These are phyloP conservation scores for Protosalanx chinensis DNA, from an alignment of 2,797 vertebrate genomes.

Conservation along the genomic window DNA sequence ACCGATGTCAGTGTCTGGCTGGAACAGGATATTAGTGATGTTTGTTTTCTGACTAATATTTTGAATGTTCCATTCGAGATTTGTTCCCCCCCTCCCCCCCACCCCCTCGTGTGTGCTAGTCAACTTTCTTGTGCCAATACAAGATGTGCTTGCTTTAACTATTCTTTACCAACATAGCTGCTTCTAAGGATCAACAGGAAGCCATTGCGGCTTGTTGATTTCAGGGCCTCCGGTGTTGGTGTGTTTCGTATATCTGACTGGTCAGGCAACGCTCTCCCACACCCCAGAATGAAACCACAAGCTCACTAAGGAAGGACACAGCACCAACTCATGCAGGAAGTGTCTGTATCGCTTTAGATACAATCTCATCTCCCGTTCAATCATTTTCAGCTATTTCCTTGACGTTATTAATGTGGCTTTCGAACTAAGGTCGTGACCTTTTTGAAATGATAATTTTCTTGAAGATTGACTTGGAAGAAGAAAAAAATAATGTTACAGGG, in stretches of 20 bases:
- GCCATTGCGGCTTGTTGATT: not conserved
- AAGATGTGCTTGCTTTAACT: not conserved
- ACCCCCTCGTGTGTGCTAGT: not conserved
- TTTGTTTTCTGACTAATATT: constrained; percentile 12
- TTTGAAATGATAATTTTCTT: constrained; percentile 23
- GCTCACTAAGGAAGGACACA: not conserved
- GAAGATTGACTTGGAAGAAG: not conserved
- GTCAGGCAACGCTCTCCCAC: not conserved
- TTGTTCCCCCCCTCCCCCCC: not conserved
- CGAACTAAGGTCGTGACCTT: constrained; percentile 27
- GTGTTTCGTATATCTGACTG: not conserved
- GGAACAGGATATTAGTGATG: constrained; percentile 18
- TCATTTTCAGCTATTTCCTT: constrained; percentile 34
- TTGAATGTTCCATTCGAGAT: constrained; percentile 7
- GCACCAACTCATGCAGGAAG: not conserved
- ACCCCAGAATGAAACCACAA: not conserved
- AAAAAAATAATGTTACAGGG: not conserved
- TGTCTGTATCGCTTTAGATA: constrained; percentile 19
- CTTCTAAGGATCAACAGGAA: not conserved
- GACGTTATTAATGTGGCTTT: constrained; percentile 39
- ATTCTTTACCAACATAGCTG: not conserved
- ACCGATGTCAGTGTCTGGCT: not conserved
- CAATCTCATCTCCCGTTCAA: constrained; percentile 25
- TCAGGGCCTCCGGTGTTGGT: not conserved
- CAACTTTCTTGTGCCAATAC: constrained; percentile 15